Percentiles rank a stretch among this genome's conserved stretches.
Conservation (phyloP, 2,888 invertebrate genomes). For the Aquatica leii region DNA sequence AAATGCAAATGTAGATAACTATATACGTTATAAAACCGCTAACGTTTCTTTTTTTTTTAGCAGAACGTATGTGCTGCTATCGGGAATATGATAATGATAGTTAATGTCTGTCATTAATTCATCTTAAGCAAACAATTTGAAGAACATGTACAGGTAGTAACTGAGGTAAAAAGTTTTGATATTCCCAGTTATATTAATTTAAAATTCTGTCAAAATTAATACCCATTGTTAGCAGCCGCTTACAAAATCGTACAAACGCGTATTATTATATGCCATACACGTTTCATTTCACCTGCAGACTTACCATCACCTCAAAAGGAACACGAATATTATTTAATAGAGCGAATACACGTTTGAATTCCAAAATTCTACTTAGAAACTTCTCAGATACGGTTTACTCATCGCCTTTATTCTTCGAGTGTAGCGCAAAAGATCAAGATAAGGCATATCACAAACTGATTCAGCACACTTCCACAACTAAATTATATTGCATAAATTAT, state of each 20-base stretch:
- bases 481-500: too few species aligned
- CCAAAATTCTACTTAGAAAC: too few species aligned
- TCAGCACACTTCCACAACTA: too few species aligned
- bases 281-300: slow-evolving; percentile 46
- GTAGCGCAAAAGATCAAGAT: too few species aligned
- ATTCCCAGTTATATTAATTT: background rate
- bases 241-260: slow-evolving; percentile 44
- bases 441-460: too few species aligned
- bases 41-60: slow-evolving; percentile 41
- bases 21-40: slow-evolving; percentile 24
- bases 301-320: slow-evolving; percentile 17
- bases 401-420: too few species aligned
- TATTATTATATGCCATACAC: slow-evolving; percentile 46
- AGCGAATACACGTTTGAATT: background rate
- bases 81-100: slow-evolving; percentile 47
- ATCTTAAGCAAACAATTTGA: slow-evolving; percentile 49
- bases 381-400: too few species aligned
- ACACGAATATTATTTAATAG: background rate
- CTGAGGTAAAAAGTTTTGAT: slow-evolving; percentile 34
- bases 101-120: slow-evolving; percentile 52
- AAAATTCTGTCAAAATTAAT: slow-evolving; percentile 29
- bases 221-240: slow-evolving; percentile 34
- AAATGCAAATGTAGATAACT: too few species aligned
- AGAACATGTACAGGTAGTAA: slow-evolving; percentile 41
- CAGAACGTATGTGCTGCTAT: slow-evolving; percentile 40